Conservation (phyloP, 2,113 vertebrate genomes). For the Myotis brandtii region DNA sequence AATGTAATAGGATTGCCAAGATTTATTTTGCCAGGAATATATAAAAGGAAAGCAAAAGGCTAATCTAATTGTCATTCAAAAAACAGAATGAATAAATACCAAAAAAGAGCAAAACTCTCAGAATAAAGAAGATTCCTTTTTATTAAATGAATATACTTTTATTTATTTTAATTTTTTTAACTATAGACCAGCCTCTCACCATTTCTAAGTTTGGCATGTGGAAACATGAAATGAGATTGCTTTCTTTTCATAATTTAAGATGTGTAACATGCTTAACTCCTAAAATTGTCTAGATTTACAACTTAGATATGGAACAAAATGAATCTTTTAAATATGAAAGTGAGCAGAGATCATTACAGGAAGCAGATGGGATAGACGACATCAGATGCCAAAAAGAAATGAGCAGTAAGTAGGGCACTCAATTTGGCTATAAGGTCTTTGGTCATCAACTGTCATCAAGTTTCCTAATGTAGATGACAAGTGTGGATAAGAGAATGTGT, state of each 20-base stretch:
- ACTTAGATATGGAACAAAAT: conserved; percentile 47
- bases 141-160: neutral
- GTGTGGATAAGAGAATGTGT: neutral
- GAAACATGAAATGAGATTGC: neutral
- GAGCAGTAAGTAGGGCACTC: conserved; percentile 47
- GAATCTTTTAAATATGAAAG: conserved; percentile 47
- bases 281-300: conserved; percentile 17
- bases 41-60: neutral
- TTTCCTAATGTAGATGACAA: conserved; percentile 48
- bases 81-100: neutral
- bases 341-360: conserved; percentile 17
- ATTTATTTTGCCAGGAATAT: neutral
- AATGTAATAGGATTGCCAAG: neutral
- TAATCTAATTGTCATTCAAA: neutral
- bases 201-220: conserved; percentile 11
- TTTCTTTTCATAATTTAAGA: conserved; percentile 26
- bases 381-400: conserved; percentile 58
- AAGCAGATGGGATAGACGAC: conserved; percentile 20
- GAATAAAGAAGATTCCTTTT: neutral
- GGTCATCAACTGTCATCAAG: neutral
- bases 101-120: neutral
- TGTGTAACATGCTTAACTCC: neutral
- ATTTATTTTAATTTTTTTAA: neutral
- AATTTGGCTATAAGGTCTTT: conserved; percentile 49
- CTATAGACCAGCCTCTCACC: neutral